phyloP scores from a whole-genome alignment of 2,888 invertebrate species.

The Furcula furcula region DNA sequence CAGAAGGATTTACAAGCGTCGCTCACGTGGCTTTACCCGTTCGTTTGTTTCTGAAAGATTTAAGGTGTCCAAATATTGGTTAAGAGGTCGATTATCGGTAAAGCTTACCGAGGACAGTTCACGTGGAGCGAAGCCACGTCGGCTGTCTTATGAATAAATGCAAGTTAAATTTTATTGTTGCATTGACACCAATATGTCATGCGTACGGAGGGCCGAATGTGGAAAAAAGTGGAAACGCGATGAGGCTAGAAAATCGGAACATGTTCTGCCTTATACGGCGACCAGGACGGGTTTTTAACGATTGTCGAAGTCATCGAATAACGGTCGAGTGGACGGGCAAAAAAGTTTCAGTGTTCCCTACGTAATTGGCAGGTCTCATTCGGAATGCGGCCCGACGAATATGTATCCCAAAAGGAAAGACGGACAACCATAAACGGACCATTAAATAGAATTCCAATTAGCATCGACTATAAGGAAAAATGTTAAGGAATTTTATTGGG shows the following conservation, averaged over 20 bases:
- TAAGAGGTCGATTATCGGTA: conserved; percentile 71
- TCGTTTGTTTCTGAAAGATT: conserved; percentile 53
- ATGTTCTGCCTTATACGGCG: conserved; percentile 53
- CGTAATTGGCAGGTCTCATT: conserved; percentile 68
- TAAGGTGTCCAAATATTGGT: conserved; percentile 65
- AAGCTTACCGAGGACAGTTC: conserved; percentile 34
- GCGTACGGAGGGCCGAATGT: conserved; percentile 40
- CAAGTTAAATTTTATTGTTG: conserved; percentile 72
- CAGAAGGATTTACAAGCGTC: conserved; percentile 14
- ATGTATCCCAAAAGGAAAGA: conserved; percentile 66
- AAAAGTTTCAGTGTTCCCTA: conserved; percentile 59
- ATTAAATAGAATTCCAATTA: conserved; percentile 64
- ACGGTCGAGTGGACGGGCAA: conserved; percentile 58
- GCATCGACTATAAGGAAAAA: conserved; percentile 31
- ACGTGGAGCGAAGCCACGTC: conserved; percentile 32
- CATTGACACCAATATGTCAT: conserved; percentile 73
- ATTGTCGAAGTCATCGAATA: conserved; percentile 70
- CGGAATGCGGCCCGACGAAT: conserved; percentile 69
- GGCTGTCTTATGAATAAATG: conserved; percentile 56
- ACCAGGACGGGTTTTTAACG: conserved; percentile 60
- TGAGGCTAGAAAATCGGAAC: conserved; percentile 77
- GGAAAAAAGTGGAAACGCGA: conserved; percentile 63
- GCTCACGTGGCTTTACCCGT: conserved; percentile 9
- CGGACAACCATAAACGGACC: conserved; percentile 52
- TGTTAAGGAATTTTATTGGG: conserved; percentile 15